Conservation (phyloP, 2,113 vertebrate species). For the Trochalopteron elliotii region DNA sequence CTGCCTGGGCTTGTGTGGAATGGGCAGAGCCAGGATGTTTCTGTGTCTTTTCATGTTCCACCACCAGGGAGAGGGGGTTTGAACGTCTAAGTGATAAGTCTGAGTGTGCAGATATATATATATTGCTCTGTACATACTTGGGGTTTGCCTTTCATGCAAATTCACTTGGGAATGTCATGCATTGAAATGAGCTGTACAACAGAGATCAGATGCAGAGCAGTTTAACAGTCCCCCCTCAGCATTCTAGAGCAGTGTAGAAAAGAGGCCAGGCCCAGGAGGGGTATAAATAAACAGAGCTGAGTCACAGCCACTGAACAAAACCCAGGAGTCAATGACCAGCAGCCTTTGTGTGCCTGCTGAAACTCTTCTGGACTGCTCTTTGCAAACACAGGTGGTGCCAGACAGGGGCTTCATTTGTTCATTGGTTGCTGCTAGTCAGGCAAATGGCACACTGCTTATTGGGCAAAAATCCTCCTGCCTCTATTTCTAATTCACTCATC, state of each 20-base stretch:
- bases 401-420: neutral
- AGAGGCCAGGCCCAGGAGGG: neutral
- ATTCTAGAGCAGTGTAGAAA: neutral
- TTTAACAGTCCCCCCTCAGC: neutral
- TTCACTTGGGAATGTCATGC: neutral
- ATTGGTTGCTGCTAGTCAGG: neutral
- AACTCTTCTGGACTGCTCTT: neutral
- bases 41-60: neutral
- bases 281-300: neutral
- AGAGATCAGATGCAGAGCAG: neutral
- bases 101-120: neutral
- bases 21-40: neutral
- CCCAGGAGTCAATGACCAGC: neutral
- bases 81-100: neutral
- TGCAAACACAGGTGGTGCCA: constrained; percentile 17
- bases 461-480: neutral
- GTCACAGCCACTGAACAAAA: neutral
- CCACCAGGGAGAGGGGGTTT: neutral
- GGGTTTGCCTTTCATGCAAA: neutral
- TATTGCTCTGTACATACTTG: neutral
- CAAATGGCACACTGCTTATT: neutral
- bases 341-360: neutral
- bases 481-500: neutral
- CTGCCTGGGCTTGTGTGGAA: neutral
- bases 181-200: neutral